A percentile compares a stretch with the other conserved stretches of the same genome.
Conservation (phyloP, 2,888 invertebrate species). For the Drosophila limbata region DNA sequence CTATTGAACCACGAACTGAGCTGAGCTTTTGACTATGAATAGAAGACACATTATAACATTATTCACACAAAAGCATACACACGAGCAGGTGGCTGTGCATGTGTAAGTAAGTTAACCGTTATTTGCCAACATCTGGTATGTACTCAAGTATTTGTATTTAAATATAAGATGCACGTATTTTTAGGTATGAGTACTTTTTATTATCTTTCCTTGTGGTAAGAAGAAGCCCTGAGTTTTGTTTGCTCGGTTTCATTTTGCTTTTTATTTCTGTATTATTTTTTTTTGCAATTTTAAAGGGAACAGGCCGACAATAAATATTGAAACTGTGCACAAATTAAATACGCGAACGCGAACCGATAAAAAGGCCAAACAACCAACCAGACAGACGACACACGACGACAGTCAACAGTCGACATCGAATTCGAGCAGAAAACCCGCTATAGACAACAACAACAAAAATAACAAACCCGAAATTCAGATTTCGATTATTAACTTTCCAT, state of each 20-base stretch:
- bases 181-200: slow-evolving; percentile 24
- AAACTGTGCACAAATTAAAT: slow-evolving; percentile 70
- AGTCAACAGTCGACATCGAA: slow-evolving; percentile 16
- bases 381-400: slow-evolving; percentile 34
- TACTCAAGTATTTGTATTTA: slow-evolving; percentile 19
- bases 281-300: slow-evolving; percentile 64
- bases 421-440: slow-evolving; percentile 36
- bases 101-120: slow-evolving; percentile 18
- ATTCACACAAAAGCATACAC: slow-evolving; percentile 6
- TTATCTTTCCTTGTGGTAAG: slow-evolving; percentile 51
- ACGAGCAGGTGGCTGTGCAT: not conserved
- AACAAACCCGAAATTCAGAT: slow-evolving; percentile 55
- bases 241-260: slow-evolving; percentile 24
- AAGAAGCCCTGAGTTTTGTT: slow-evolving; percentile 48
- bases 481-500: slow-evolving; percentile 54
- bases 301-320: slow-evolving; percentile 68
- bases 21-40: slow-evolving; percentile 40
- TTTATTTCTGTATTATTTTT: slow-evolving; percentile 23
- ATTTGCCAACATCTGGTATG: slow-evolving; percentile 44
- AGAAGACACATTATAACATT: slow-evolving; percentile 29
- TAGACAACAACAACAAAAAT: slow-evolving; percentile 22
- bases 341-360: slow-evolving; percentile 47
- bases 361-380: slow-evolving; percentile 43
- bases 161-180: slow-evolving; percentile 32
- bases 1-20: slow-evolving; percentile 29